Percentiles rank a stretch among this genome's conserved stretches.
These are phyloP conservation scores for Drosophila ercepeae DNA, from an alignment of 1,140 invertebrate genomes.

Conservation along the genomic window DNA sequence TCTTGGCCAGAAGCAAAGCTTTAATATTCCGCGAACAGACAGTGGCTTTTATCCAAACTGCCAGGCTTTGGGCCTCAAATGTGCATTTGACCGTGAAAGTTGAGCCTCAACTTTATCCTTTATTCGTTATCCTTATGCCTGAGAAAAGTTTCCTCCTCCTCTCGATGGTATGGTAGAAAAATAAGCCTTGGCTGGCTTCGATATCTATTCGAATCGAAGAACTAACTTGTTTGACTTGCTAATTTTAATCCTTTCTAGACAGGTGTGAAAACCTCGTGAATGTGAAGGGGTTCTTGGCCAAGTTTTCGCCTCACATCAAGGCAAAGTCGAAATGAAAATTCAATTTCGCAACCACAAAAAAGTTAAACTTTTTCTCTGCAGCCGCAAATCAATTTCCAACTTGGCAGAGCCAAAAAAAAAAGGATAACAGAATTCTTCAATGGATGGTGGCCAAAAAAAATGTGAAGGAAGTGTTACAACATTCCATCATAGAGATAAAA, in stretches of 20 bases:
- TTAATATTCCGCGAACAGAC: conserved; percentile 9
- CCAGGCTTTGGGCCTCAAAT: conserved; percentile 6
- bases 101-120: conserved; percentile 22
- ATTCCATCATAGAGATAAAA: conserved; percentile 13
- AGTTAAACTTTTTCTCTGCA: conserved; percentile 33
- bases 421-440: conserved; percentile 23
- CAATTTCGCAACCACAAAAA: conserved; percentile 53
- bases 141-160: conserved; percentile 20
- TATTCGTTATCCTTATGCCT: not conserved
- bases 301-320: conserved; percentile 21
- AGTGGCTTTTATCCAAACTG: conserved; percentile 3
- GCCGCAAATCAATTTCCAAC: conserved; percentile 73
- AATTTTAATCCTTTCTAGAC: conserved; percentile 21
- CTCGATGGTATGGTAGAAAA: conserved; percentile 13
- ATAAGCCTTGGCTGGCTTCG: conserved; percentile 1
- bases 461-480: conserved; percentile 26
- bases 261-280: conserved; percentile 30
- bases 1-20: conserved; percentile 19
- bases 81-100: conserved; percentile 38
- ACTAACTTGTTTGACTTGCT: conserved; percentile 33
- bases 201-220: conserved; percentile 6
- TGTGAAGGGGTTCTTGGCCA: conserved; percentile 15
- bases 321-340: conserved; percentile 42
- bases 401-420: conserved; percentile 10
- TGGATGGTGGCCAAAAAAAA: conserved; percentile 45